These are phyloP conservation scores for Anthoscopus minutus DNA, from an alignment of 2,113 vertebrate species.

Conservation along the genomic window DNA sequence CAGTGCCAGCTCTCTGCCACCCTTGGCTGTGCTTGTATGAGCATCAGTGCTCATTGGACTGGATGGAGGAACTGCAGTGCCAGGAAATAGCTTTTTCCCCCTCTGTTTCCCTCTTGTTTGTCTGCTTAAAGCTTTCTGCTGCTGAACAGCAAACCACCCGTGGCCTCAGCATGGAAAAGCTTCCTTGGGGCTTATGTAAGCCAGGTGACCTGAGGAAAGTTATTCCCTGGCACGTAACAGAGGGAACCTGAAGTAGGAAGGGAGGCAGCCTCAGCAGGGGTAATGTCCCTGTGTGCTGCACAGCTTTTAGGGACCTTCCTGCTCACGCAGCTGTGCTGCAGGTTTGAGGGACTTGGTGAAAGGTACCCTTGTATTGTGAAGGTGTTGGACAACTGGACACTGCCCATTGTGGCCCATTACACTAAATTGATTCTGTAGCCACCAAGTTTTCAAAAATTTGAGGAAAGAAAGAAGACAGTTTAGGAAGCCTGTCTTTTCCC, in stretches of 20 bases:
- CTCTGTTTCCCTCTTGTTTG: not conserved
- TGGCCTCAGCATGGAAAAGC: not conserved
- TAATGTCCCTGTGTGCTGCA: not conserved
- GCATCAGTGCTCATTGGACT: not conserved
- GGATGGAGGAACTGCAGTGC: not conserved
- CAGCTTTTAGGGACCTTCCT: not conserved
- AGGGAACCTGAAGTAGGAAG: not conserved
- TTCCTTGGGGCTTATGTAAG: not conserved
- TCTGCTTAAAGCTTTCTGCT: not conserved
- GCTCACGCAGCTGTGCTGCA: not conserved
- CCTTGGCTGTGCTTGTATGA: not conserved
- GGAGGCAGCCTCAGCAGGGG: not conserved
- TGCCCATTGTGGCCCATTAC: not conserved
- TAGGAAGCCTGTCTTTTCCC: not conserved
- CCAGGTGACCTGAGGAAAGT: not conserved
- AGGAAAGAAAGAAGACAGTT: not conserved
- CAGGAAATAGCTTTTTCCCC: not conserved
- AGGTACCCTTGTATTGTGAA: not conserved
- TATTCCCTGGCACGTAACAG: not conserved
- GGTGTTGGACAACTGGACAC: rapidly evolving
- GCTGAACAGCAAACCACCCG: not conserved
- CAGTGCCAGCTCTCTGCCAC: not conserved
- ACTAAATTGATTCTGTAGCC: not conserved
- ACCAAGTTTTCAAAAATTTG: not conserved
- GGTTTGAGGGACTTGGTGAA: not conserved